Percentiles rank a stretch among this genome's conserved stretches.
Evolutionary conservation across 1,140 invertebrate species (phyloP).

Genomic region (Solenopsis invicta): DNA sequence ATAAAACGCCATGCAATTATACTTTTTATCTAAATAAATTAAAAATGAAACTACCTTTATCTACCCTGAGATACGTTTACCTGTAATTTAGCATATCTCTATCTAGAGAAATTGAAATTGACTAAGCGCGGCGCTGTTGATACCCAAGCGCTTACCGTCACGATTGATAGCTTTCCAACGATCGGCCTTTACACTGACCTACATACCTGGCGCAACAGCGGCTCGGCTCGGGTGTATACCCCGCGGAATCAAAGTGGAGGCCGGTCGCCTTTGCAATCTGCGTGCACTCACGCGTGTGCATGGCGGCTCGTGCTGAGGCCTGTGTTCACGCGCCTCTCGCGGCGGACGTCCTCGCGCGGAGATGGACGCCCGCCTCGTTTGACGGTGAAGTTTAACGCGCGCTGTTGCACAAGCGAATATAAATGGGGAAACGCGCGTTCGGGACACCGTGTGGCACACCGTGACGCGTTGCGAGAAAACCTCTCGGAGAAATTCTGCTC

Average conservation of each 20-base stretch:
- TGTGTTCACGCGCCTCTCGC: background rate
- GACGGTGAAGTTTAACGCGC: background rate
- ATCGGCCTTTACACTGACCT: conserved; percentile 86
- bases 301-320: background rate
- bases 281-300: background rate
- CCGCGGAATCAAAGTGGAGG: background rate
- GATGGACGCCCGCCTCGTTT: background rate
- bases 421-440: background rate
- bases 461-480: conserved; percentile 9
- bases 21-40: too few relatives aligned
- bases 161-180: conserved; percentile 80
- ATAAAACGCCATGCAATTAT: too few relatives aligned
- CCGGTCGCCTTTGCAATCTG: background rate
- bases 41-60: too few relatives aligned
- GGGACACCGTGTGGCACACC: background rate
- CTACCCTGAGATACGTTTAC: too few relatives aligned
- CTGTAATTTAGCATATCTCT: too few relatives aligned
- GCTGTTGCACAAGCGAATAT: conserved; percentile 18
- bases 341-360: background rate
- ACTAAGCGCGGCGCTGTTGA: background rate
- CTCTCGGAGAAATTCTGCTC: conserved; percentile 39
- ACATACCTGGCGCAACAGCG: conserved; percentile 80
- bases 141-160: conserved; percentile 14
- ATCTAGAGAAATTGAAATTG: too few relatives aligned
- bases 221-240: background rate